Conservation (phyloP, 2,797 vertebrate species). For the Muraenolepis orangiensis region DNA sequence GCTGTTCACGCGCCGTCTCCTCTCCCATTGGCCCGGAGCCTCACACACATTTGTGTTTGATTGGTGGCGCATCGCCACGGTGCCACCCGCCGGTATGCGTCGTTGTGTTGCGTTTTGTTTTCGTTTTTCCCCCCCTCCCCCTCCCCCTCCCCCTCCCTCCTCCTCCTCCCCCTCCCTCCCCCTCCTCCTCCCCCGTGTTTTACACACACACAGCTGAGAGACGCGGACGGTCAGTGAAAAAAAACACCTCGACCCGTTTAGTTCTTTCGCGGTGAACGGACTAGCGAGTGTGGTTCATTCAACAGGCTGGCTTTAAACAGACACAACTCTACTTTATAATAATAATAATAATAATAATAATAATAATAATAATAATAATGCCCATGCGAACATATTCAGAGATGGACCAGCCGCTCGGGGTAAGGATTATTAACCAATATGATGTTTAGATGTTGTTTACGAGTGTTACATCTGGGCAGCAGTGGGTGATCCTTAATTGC, state of each 20-base stretch:
- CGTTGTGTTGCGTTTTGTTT: slow-evolving; percentile 78
- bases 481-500: not conserved
- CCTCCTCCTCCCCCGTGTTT: too few species aligned
- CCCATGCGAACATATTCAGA: slow-evolving; percentile 57
- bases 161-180: too few species aligned
- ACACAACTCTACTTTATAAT: too few species aligned
- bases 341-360: too few species aligned
- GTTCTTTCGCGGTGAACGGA: too few species aligned
- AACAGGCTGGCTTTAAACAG: too few species aligned
- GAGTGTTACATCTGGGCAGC: not conserved
- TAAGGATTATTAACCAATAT: slow-evolving; percentile 49
- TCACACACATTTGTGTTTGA: slow-evolving; percentile 47
- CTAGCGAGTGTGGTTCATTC: too few species aligned
- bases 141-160: slow-evolving; percentile 5
- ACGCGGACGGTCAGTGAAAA: too few species aligned
- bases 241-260: too few species aligned
- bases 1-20: slow-evolving; percentile 81
- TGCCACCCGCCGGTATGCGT: slow-evolving; percentile 41
- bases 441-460: not conserved
- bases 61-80: slow-evolving; percentile 70
- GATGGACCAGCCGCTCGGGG: slow-evolving; percentile 65
- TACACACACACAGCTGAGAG: too few species aligned
- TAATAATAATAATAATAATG: too few species aligned
- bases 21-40: slow-evolving; percentile 71
- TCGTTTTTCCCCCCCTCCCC: slow-evolving; percentile 62